Conservation (phyloP, 2,113 vertebrate species). For the Corvus cornix region DNA sequence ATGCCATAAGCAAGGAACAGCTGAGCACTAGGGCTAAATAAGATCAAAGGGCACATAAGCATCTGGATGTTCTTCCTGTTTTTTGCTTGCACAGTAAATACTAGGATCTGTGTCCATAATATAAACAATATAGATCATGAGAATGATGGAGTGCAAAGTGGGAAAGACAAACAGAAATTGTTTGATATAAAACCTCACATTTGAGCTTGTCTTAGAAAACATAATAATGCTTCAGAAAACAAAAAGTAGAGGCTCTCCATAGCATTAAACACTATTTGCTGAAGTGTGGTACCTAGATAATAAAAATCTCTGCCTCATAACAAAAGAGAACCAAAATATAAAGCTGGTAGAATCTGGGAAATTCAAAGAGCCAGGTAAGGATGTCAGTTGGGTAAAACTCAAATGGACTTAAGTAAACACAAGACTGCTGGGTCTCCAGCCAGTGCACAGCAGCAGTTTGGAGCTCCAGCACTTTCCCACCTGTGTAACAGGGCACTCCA, state of each 20-base stretch:
- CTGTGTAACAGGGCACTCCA: rapidly evolving
- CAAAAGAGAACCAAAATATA: neutral
- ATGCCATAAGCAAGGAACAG: neutral
- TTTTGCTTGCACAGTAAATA: neutral
- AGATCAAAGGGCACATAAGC: neutral
- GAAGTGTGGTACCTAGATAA: neutral
- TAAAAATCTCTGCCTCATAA: neutral
- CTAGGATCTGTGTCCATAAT: neutral
- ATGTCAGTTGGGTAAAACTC: neutral
- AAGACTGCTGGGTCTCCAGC: neutral
- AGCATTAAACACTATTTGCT: neutral
- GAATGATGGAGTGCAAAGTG: neutral
- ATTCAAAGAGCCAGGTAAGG: neutral
- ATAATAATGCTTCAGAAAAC: neutral
- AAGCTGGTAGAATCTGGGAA: neutral
- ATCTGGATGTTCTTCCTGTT: neutral
- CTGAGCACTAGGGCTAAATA: neutral
- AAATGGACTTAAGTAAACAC: neutral
- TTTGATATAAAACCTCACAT: neutral
- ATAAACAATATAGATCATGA: neutral
- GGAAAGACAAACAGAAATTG: neutral
- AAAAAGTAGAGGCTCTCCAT: neutral
- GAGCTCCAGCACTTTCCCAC: neutral
- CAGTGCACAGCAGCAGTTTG: rapidly evolving
- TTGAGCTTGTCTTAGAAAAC: neutral